A percentile compares a stretch with the other conserved stretches of the same genome.
Conservation (phyloP, 2,888 invertebrate genomes). For the Ornithoptera alexandrae region DNA sequence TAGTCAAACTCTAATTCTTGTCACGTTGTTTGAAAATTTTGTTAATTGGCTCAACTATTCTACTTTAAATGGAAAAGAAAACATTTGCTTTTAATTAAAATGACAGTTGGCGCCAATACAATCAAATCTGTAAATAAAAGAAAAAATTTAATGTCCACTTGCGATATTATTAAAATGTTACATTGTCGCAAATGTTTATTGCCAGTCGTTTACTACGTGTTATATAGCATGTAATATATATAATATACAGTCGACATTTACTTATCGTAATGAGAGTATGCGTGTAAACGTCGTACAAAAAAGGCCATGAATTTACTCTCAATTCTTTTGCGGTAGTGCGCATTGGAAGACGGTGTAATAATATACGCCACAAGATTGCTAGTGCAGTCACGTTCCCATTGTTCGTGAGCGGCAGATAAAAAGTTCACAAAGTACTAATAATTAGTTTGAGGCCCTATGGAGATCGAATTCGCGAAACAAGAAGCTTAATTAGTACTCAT, state of each 20-base stretch:
- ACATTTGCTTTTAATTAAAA: slow-evolving; percentile 31
- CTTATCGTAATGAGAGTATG: slow-evolving; percentile 47
- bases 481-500: slow-evolving; percentile 73
- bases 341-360: slow-evolving; percentile 47
- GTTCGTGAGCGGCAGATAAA: slow-evolving; percentile 71
- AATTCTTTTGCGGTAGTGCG: slow-evolving; percentile 39
- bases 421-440: slow-evolving; percentile 70
- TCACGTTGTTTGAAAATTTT: not conserved
- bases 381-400: slow-evolving; percentile 77
- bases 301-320: slow-evolving; percentile 38
- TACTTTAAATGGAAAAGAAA: not conserved
- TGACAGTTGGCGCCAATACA: slow-evolving; percentile 44
- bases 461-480: slow-evolving; percentile 60
- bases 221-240: slow-evolving; percentile 35
- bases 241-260: slow-evolving; percentile 46
- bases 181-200: slow-evolving; percentile 48
- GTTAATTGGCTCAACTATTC: not conserved
- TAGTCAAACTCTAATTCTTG: not conserved
- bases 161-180: slow-evolving; percentile 48
- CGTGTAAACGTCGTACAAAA: slow-evolving; percentile 33
- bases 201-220: not conserved
- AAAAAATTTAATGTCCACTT: slow-evolving; percentile 37
- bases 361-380: slow-evolving; percentile 54
- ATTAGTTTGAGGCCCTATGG: slow-evolving; percentile 66
- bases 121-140: slow-evolving; percentile 45